These are phyloP conservation scores for Andricus grossulariae DNA, from an alignment of 1,140 invertebrate genomes.

Conservation along the genomic window DNA sequence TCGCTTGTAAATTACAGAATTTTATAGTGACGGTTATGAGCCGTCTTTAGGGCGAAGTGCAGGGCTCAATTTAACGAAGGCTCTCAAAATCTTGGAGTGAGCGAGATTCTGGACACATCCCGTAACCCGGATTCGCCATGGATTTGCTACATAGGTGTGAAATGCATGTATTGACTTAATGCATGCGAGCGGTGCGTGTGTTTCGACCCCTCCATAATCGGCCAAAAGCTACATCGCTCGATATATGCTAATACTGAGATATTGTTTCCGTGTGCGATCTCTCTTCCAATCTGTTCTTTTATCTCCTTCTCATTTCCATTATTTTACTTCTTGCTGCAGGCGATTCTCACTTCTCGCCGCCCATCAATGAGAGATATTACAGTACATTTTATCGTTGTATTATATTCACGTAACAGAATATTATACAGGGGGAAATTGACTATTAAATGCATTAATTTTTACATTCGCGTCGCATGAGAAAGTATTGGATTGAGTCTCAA, in stretches of 20 bases:
- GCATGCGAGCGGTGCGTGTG: neutral
- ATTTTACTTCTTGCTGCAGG: neutral
- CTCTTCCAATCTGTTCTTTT: neutral
- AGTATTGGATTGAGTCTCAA: too few species aligned
- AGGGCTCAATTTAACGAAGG: too few species aligned
- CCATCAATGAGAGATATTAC: conserved; percentile 19
- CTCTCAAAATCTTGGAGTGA: too few species aligned
- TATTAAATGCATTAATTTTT: neutral
- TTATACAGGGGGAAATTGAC: neutral
- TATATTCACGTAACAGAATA: neutral
- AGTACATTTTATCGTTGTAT: neutral
- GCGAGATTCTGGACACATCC: too few species aligned
- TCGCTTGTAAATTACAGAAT: too few species aligned
- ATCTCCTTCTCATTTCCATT: conserved; percentile 19
- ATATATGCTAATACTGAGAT: conserved; percentile 30
- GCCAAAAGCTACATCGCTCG: conserved; percentile 12
- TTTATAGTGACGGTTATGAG: too few species aligned
- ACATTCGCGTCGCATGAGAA: neutral
- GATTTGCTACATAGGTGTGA: neutral
- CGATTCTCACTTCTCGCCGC: conserved; percentile 1
- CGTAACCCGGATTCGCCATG: neutral
- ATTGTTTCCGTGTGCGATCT: conserved; percentile 21
- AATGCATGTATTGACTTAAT: neutral
- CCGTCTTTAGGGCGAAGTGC: too few species aligned
- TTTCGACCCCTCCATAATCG: conserved; percentile 11